Base-by-base conservation (phyloP, 2,888 invertebrate species). In the Phanerotoma sp. region DNA sequence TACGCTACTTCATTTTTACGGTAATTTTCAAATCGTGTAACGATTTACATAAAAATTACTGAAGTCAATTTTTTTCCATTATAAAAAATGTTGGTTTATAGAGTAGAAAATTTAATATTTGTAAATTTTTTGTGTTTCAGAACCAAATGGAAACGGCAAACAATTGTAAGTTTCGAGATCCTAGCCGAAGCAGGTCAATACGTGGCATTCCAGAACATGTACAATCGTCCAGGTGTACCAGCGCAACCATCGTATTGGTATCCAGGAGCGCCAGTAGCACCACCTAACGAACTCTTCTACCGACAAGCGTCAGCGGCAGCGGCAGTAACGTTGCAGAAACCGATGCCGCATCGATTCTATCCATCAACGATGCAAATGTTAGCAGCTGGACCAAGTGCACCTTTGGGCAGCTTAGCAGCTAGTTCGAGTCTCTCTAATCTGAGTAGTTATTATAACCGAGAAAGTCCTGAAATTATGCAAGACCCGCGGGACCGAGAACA, bases 61-160 rank as follows among this genome's bases (percentile, higher is more conserved):
- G 25, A n/a, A n/a, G n/a, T 25, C 5, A 25, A 25, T 1, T 25
- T 3, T 1, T 25, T 25, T 25, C 9, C 25, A 7, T 9, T 25
- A 9, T 7, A 25, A 40, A 40, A 40, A 3, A 20, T n/a, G n/a
- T 40, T 18, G 6, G 20, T 11, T 40, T n/a, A 20, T 9, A n/a
- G n/a, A 25, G 25, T 9, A 25, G n/a, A n/a, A 33, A 33, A 33
- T 33, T 33, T 25, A 25, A 25, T 25, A n/a, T 20, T 32, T 33
- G 33, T 40, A 32, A 40, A 11, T 42, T 40, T 53, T 32, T 16
- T 30, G 13, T 50, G 44, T 54, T 81, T 21, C 85, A 94, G 95
- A 79, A 98, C 98, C 77, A 98, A 98, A 82, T 99, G 98, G 98
- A 98, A 98, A 79, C 87, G 98, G 2, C 98, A 98, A 79, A 96